Base-by-base conservation (phyloP, 2,113 vertebrate species). In the Grammomys surdaster region DNA sequence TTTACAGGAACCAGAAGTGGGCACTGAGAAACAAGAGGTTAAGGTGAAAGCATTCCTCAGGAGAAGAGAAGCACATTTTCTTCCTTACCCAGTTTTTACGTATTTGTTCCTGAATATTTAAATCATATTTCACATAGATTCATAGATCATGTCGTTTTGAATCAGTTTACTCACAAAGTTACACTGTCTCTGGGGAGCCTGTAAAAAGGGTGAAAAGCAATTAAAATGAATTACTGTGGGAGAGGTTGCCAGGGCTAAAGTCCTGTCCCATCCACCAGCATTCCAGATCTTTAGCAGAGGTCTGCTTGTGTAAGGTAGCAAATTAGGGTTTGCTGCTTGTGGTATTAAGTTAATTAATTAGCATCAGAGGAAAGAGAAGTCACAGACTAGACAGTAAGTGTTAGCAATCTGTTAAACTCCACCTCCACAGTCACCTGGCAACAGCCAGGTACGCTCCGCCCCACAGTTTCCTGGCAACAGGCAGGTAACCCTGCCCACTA, bases 141-240 rank as follows among this genome's bases (percentile, higher is more conserved):
- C 92, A 89, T 84, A 46, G 80, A 48, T 92, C 58, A 85, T 22
- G 43, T 72, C 7, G 2, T 72, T 70, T 90, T 69, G 67, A 33
- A 75, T n/a, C 40, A 65, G 54, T 86, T 94, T 94, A 63, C 95
- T 43, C 90, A 93, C 58, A 72, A 70, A 95, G 40, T 76, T 92
- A 69, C 67, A 33, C 4, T 51, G n/a, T 65, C 58, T 90, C 26
- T 58, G 40, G 24, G 54, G n/a, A 94, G 90, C 58, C 24, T 56
- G 13, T 93, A 95, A 65, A 36, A 67, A 88, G 24, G 36, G 31
- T 91, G 56, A 92, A 96, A 92, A 95, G 26, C 89, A 94, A 94
- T 91, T 93, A 43, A 96, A 96, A 94, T 91, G 86, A 95, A 95
- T 96, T 94, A 89, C 76, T 60, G 20, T 51, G 46, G 56, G 60